Evolutionary conservation across 2,113 vertebrate genomes (phyloP).

Genomic region (human (Homo sapiens)): GRCh38 chr17:49987501-49988000

Average conservation of each 20-base stretch:
- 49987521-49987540: neutral
- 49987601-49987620: neutral
- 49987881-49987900: neutral
- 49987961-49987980: conserved; percentile 75
- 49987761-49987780: neutral
- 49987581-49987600: conserved; percentile 6
- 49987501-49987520: neutral
- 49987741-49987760: neutral
- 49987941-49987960: conserved; percentile 71
- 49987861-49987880: neutral
- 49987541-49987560: neutral
- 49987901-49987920: neutral
- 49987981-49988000: conserved; percentile 77
- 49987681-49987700: conserved; percentile 12
- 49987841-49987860: neutral
- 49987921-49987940: conserved; percentile 55
- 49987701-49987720: neutral
- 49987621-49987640: neutral
- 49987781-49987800: neutral
- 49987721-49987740: neutral
- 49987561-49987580: neutral
- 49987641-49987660: neutral
- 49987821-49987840: neutral
- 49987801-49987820: neutral
- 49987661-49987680: neutral